Conservation (phyloP, 1,140 invertebrate genomes). For the Holcopasites calliopsidis region DNA sequence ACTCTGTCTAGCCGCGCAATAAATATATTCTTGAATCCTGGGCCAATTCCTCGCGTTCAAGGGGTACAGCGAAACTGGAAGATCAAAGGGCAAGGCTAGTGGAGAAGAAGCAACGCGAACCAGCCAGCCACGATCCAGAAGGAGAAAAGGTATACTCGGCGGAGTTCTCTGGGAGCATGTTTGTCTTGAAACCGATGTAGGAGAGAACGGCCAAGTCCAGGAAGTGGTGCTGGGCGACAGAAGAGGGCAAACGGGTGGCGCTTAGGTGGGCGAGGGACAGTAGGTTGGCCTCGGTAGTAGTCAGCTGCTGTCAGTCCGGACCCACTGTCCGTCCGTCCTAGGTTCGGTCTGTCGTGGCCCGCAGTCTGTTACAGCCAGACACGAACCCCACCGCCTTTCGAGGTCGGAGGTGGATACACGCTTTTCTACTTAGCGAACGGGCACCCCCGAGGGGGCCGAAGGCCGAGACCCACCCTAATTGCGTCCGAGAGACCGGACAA, state of each 20-base stretch:
- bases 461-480: conserved; percentile 79
- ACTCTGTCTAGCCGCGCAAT: too few species aligned
- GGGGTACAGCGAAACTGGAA: too few species aligned
- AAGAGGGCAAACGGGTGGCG: conserved; percentile 37
- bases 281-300: conserved; percentile 62
- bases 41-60: too few species aligned
- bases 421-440: conserved; percentile 79
- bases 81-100: too few species aligned
- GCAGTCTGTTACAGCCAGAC: conserved; percentile 62
- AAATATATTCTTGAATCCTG: too few species aligned
- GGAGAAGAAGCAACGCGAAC: conserved; percentile 18
- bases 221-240: conserved; percentile 60
- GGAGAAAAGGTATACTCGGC: background rate
- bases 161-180: conserved; percentile 45
- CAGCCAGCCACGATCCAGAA: background rate
- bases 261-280: conserved; percentile 17
- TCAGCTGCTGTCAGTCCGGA: conserved; percentile 72
- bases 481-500: conserved; percentile 80
- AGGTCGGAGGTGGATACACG: conserved; percentile 77
- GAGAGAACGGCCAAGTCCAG: conserved; percentile 54
- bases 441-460: conserved; percentile 71
- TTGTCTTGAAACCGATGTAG: conserved; percentile 57
- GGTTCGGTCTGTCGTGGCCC: conserved; percentile 50
- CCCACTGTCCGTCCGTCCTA: conserved; percentile 61
- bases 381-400: conserved; percentile 63